Base-by-base conservation (phyloP, 2,888 invertebrate species). In the Tachystola acroxantha region DNA sequence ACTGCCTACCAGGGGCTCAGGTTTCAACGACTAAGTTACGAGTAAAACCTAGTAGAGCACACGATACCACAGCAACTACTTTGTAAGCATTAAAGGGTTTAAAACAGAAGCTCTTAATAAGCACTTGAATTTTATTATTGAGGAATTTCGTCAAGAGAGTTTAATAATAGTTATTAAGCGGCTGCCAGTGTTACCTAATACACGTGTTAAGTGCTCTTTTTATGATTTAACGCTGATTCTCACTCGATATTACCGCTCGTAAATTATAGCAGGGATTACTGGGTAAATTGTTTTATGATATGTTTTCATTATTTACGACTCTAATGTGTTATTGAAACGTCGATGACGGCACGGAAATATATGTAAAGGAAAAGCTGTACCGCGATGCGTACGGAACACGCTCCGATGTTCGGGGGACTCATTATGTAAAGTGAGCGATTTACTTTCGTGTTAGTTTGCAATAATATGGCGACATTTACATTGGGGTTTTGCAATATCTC, bases 161-260 rank as follows among this genome's bases (percentile, higher is more conserved):
- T 67, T 82, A 84, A 84, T 84, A 80, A 84, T 75, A 82, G 82
- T 81, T 79, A 85, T 85, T 85, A 85, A 69, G 71, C 61, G 60
- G 74, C 67, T 73, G 75, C 76, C 63, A 57, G 75, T 62, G 74
- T 73, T 76, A 72, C 70, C 79, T 82, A 81, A 82, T 80, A 74
- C 64, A 62, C 61, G 67, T 62, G 75, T 72, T 73, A 78, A 81
- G 76, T 75, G 76, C 53, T 70, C 70, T 77, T 81, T 78, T 84
- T 79, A 84, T 81, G 82, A 81, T 82, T 76, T 76, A 81, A 77
- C 78, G 73, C 74, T 72, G 78, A 79, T 79, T 76, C 77, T 48
- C 62, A 43, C 57, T 62, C 64, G 72, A 79, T 80, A 77, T 79
- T 77, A 77, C 67, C 46, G 69, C 60, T 59, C 64, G 69, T 82